phyloP scores from a whole-genome alignment of 2,888 invertebrate genomes.

The Euplagia quadripunctaria region DNA sequence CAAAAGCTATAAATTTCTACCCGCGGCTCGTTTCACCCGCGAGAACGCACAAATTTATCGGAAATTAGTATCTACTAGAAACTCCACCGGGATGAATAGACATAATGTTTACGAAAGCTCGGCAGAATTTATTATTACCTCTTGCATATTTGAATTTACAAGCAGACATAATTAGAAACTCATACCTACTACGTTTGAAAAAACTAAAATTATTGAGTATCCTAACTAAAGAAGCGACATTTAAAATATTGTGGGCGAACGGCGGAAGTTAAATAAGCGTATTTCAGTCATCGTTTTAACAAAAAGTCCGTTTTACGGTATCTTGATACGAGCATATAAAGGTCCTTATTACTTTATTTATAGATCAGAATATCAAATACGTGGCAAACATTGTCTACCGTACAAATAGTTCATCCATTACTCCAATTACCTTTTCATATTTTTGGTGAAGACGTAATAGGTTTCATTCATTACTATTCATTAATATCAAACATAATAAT shows the following conservation, averaged over 20 bases:
- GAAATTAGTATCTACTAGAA: constrained; percentile 79
- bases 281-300: background rate
- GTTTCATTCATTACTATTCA: background rate
- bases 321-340: background rate
- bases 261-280: background rate
- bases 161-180: constrained; percentile 24
- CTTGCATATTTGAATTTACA: constrained; percentile 11
- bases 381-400: background rate
- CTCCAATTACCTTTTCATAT: background rate
- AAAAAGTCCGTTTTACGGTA: background rate
- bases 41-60: constrained; percentile 83
- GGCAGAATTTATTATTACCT: constrained; percentile 46
- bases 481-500: too few species aligned
- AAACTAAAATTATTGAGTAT: background rate
- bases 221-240: background rate
- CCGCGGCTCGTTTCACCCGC: constrained; percentile 78
- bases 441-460: background rate
- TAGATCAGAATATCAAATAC: background rate
- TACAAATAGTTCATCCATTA: constrained; percentile 1
- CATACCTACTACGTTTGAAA: background rate
- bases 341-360: background rate
- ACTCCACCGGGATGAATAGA: constrained; percentile 66
- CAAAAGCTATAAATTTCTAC: constrained; percentile 81
- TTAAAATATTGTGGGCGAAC: background rate
- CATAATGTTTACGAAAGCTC: constrained; percentile 53